Evolutionary conservation across 2,888 invertebrate genomes (phyloP).

Genomic region (Xestia xanthographa): DNA sequence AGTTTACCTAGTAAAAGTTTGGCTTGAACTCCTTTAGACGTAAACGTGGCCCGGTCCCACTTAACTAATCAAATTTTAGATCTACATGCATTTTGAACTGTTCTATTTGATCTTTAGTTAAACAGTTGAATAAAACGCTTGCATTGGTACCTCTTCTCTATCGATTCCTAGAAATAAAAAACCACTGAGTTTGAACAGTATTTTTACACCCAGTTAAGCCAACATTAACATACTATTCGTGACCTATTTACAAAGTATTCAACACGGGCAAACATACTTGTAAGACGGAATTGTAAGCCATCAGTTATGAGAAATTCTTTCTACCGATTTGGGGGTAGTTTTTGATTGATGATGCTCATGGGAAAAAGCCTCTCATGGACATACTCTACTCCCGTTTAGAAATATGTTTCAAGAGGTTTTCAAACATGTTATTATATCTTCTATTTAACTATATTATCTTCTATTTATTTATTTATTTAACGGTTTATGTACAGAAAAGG

Average conservation of each 20-base stretch:
- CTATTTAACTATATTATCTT: neutral
- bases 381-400: neutral
- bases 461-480: no score
- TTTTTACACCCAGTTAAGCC: neutral
- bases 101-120: neutral
- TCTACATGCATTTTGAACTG: neutral
- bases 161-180: neutral
- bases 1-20: neutral
- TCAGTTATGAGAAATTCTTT: slow-evolving; percentile 8
- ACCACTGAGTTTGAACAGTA: no score
- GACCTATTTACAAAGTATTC: slow-evolving; percentile 12
- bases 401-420: slow-evolving; percentile 26
- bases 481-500: no score
- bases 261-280: slow-evolving; percentile 4
- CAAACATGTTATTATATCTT: neutral
- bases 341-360: slow-evolving; percentile 44
- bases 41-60: neutral
- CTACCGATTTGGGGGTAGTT: slow-evolving; percentile 5
- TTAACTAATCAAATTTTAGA: no score
- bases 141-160: neutral
- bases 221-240: neutral
- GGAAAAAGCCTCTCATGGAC: slow-evolving; percentile 10
- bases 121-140: neutral
- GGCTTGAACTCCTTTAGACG: no score
- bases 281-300: neutral